A percentile compares a stretch with the other conserved stretches of the same genome.
Evolutionary conservation across 2,797 vertebrate species (phyloP).

Genomic region (Oryzias dopingdopingensis): DNA sequence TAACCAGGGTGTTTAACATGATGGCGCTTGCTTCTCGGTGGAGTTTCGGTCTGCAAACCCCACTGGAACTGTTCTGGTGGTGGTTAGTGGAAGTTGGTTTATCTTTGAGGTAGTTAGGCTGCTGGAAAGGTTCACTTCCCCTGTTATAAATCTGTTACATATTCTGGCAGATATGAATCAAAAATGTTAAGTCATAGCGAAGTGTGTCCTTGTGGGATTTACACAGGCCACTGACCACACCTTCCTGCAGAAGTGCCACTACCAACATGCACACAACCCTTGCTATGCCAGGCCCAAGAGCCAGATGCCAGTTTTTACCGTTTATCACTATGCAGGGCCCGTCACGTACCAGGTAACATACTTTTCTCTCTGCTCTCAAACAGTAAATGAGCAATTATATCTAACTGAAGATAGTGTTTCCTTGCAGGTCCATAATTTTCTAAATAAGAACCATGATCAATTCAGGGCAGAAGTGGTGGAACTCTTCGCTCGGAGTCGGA

Average conservation of each 20-base stretch:
- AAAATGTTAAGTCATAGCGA: not conserved
- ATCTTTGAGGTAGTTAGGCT: too few species aligned
- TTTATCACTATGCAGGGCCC: constrained; percentile 87
- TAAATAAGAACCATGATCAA: constrained; percentile 88
- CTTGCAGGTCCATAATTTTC: constrained; percentile 88
- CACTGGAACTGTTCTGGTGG: too few species aligned
- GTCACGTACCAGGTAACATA: constrained; percentile 89
- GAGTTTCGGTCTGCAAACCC: too few species aligned
- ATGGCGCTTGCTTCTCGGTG: too few species aligned
- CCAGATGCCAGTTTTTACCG: constrained; percentile 88
- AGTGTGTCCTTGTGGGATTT: constrained; percentile 1
- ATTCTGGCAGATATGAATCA: too few species aligned
- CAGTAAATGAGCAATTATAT: not conserved
- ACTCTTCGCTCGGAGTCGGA: constrained; percentile 84
- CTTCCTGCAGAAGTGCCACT: constrained; percentile 96
- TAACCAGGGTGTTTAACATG: too few species aligned
- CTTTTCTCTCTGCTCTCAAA: not conserved
- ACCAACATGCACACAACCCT: constrained; percentile 83
- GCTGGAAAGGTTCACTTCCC: too few species aligned
- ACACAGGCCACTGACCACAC: constrained; percentile 91
- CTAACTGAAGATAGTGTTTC: not conserved
- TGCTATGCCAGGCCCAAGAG: constrained; percentile 88
- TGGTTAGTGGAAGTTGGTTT: too few species aligned
- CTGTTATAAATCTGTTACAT: too few species aligned
- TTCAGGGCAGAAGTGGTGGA: constrained; percentile 82